Conservation (phyloP, 2,797 vertebrate species). For the Trematomus bernacchii region DNA sequence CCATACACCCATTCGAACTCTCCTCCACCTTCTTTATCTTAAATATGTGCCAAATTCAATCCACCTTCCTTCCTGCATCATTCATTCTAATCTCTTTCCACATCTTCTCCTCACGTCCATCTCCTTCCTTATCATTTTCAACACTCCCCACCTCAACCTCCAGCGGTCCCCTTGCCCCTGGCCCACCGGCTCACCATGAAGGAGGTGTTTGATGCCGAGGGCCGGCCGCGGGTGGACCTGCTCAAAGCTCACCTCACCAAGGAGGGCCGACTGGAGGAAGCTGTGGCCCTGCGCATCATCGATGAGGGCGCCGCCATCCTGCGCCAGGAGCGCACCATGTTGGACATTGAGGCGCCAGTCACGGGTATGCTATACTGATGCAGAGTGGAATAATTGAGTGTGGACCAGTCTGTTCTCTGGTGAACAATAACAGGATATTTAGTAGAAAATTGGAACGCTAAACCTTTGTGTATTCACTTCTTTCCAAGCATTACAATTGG, state of each 20-base stretch:
- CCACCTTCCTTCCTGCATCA: not conserved
- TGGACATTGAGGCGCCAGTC: constrained; percentile 90
- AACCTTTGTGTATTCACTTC: not conserved
- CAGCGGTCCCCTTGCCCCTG: constrained; percentile 89
- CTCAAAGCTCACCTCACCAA: constrained; percentile 90
- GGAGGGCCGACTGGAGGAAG: constrained; percentile 89
- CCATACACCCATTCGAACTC: constrained; percentile 9
- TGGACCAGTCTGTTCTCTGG: not conserved
- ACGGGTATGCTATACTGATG: constrained; percentile 75
- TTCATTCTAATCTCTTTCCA: constrained; percentile 25
- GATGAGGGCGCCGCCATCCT: constrained; percentile 88
- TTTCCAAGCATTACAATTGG: not conserved
- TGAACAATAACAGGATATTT: not conserved
- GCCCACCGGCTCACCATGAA: constrained; percentile 90
- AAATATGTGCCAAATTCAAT: not conserved
- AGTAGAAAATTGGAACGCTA: not conserved
- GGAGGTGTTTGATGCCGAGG: constrained; percentile 89
- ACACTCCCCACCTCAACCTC: not conserved
- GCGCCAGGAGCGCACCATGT: constrained; percentile 89
- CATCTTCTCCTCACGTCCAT: constrained; percentile 1
- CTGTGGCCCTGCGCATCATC: constrained; percentile 87
- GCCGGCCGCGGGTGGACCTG: constrained; percentile 87
- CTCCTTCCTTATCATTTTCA: not conserved
- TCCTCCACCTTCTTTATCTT: constrained; percentile 5
- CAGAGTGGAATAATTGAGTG: not conserved